Evolutionary conservation across 2,888 invertebrate genomes (phyloP).

Genomic region (Gnatocerus cornutus): DNA sequence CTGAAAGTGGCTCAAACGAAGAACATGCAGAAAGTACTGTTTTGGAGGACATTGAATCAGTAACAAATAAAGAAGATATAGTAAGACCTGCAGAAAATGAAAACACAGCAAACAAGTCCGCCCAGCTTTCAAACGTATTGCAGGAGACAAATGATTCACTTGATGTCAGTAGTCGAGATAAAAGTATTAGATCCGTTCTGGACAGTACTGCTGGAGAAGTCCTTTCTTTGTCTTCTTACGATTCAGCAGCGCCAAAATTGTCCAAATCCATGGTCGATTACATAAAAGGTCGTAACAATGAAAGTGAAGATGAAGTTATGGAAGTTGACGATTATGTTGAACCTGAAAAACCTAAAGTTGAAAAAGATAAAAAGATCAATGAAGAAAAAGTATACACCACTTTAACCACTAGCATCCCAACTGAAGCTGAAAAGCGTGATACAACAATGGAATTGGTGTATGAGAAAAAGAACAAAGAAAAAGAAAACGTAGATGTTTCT

Average conservation of each 20-base stretch:
- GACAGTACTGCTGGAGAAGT: background rate
- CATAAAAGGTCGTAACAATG: slow-evolving; percentile 18
- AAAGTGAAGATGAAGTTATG: slow-evolving; percentile 30
- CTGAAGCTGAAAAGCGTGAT: slow-evolving; percentile 4
- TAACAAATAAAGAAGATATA: too few species aligned
- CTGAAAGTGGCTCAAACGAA: too few species aligned
- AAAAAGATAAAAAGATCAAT: slow-evolving; percentile 14
- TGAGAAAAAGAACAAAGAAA: slow-evolving; percentile 1
- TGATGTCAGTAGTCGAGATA: background rate
- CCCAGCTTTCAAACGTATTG: too few species aligned
- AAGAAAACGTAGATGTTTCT: slow-evolving; percentile 41
- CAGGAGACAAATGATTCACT: background rate
- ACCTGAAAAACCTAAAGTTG: slow-evolving; percentile 1
- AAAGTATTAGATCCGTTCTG: slow-evolving; percentile 1
- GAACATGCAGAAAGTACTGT: too few species aligned
- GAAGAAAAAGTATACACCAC: slow-evolving; percentile 8
- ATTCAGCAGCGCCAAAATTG: background rate
- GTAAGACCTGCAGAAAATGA: too few species aligned
- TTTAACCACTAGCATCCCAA: background rate
- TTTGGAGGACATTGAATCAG: too few species aligned
- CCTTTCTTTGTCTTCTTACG: background rate
- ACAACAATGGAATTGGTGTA: slow-evolving; percentile 3
- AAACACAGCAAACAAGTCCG: too few species aligned
- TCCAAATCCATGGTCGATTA: slow-evolving; percentile 23
- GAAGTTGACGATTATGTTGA: slow-evolving; percentile 23